Base-by-base conservation (phyloP, 2,113 vertebrate genomes). In the Colinus virginianus region DNA sequence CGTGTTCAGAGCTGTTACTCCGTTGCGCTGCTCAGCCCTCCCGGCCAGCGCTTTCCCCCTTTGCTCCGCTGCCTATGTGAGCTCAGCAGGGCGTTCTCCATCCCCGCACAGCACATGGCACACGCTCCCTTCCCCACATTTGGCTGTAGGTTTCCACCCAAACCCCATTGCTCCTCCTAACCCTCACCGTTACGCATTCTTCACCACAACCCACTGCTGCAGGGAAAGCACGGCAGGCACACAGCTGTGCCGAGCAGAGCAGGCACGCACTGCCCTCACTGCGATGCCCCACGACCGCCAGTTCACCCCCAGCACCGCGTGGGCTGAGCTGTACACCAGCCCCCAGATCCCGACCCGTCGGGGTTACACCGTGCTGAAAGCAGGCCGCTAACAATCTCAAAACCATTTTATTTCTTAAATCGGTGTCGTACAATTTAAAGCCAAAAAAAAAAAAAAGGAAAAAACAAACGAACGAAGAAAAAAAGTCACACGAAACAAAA, bases 371-470 rank as follows among this genome's bases (percentile, higher is more conserved):
- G 48, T 1, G 77, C 43, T 14, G 46, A 56, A 30, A 59, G 40
- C 21, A 64, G 34, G 45, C 40, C 72, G 6, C 48, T 87, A 96
- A 96, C 94, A 95, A 97, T 96, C 97, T 95, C 96, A 97, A 96
- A 97, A 96, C 87, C 11, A 45, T 97, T 96, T 98, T 97, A 98
- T 97, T 98, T 85, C 94, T 97, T 97, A 95, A 97, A 90, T 87
- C 6, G 58, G 71, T 91, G 77, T 70, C 51, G 96, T 96, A 98
- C 96, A 97, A 90, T 87, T 93, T 79, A 97, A 95, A 85, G 90
- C 96, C 6, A 56, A 56, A 67, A 93, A 96, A 75, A 87, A 80
- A 77, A 17, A 93, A 96, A 77, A 88, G 94, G 40, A 96, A 75
- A 84, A 94, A 78, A 43, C 5, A 42, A 68, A 78, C 30, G 5